phyloP scores from a whole-genome alignment of 1,140 invertebrate species.

The Penaeus vannamei region DNA sequence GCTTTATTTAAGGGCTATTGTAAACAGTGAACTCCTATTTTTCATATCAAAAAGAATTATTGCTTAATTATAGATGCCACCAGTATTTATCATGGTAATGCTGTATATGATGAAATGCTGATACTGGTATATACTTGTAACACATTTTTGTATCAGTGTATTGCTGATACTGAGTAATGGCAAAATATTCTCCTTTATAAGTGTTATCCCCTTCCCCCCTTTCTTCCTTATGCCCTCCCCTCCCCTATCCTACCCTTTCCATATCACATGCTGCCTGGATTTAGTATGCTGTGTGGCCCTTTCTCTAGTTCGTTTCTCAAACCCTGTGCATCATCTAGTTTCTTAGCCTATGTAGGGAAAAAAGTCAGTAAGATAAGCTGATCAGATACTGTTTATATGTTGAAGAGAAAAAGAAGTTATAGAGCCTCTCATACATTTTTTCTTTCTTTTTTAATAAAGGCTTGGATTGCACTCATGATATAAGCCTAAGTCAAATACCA shows the following conservation, averaged over 20 bases:
- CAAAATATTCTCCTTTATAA: constrained; percentile 45
- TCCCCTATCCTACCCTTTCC: not conserved
- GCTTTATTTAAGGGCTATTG: constrained; percentile 44
- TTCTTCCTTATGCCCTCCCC: too few species aligned
- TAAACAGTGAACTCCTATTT: constrained; percentile 42
- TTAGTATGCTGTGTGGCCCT: constrained; percentile 57
- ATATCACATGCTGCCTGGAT: constrained; percentile 60
- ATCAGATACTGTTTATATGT: constrained; percentile 48
- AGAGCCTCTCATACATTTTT: constrained; percentile 11
- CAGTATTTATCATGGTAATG: constrained; percentile 41
- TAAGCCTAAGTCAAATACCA: constrained; percentile 19
- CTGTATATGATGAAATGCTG: constrained; percentile 36
- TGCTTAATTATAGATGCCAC: constrained; percentile 26
- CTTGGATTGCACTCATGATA: too few species aligned
- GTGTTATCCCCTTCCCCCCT: constrained; percentile 40
- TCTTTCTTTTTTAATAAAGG: constrained; percentile 23
- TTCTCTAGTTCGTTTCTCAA: constrained; percentile 42
- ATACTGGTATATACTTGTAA: constrained; percentile 48
- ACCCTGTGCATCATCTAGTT: constrained; percentile 60
- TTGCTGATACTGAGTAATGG: constrained; percentile 53
- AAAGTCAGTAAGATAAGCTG: constrained; percentile 40
- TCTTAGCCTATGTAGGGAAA: constrained; percentile 38
- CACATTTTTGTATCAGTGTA: constrained; percentile 52
- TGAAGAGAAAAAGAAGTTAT: constrained; percentile 20
- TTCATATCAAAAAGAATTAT: constrained; percentile 58